These are phyloP conservation scores for Fulica atra DNA, from an alignment of 2,113 vertebrate species.

Conservation along the genomic window DNA sequence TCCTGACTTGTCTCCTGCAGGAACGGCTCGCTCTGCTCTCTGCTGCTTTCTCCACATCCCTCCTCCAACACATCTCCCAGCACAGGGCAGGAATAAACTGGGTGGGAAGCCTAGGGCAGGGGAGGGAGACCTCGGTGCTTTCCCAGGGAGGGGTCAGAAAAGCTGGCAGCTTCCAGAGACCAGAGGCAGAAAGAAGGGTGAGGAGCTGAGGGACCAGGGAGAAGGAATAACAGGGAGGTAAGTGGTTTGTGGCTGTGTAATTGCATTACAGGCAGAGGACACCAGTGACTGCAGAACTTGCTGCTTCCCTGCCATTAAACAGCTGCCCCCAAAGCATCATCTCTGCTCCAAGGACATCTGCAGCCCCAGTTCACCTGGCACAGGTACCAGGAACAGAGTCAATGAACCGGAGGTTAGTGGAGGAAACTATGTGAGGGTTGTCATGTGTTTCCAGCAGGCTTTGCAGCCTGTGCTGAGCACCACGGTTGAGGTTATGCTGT, in stretches of 20 bases:
- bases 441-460: background rate
- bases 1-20: background rate
- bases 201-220: background rate
- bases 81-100: background rate
- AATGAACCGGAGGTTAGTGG: background rate
- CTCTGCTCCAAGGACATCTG: background rate
- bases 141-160: background rate
- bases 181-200: background rate
- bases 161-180: background rate
- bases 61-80: background rate
- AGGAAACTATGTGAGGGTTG: background rate
- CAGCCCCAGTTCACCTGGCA: background rate
- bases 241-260: background rate
- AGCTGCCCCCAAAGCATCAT: background rate
- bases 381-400: background rate
- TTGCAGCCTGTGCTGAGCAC: background rate
- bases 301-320: background rate
- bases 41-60: background rate
- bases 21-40: background rate
- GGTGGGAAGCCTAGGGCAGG: background rate
- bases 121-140: background rate
- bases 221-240: background rate
- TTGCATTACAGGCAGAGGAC: background rate
- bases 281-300: background rate
- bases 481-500: fast-evolving